phyloP scores from a whole-genome alignment of 2,797 vertebrate genomes.

The Oreochromis mossambicus region DNA sequence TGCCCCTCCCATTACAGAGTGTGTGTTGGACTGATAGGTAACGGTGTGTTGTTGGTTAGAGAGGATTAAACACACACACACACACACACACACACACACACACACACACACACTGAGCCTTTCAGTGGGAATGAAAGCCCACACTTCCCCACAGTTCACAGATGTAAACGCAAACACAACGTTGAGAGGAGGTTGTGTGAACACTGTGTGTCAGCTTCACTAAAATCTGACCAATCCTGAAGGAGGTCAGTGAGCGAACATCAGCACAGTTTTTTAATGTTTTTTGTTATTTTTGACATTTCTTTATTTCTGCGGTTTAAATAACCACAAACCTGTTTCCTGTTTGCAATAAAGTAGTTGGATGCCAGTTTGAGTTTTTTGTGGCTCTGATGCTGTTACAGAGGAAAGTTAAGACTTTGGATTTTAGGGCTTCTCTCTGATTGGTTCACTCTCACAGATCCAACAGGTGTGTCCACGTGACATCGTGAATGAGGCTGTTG shows the following conservation, averaged over 20 bases:
- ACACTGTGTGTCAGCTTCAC: fast-evolving
- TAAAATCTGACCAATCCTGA: not conserved
- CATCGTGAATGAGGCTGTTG: not conserved
- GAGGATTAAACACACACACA: conserved; percentile 16
- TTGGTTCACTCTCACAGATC: not conserved
- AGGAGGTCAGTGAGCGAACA: not conserved
- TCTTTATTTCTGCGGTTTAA: not conserved
- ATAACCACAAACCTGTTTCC: not conserved
- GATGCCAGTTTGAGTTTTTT: not conserved
- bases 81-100: not conserved
- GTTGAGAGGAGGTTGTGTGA: not conserved
- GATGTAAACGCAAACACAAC: not conserved
- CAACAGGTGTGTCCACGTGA: not conserved
- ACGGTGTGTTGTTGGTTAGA: not conserved
- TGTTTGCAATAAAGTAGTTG: not conserved
- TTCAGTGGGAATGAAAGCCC: not conserved
- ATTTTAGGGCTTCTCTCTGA: not conserved
- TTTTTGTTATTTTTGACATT: not conserved
- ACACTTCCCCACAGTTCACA: not conserved
- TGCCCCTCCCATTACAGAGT: conserved; percentile 19
- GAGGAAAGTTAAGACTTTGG: not conserved
- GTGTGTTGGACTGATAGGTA: conserved; percentile 53
- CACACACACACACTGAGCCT: not conserved
- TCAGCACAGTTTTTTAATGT: not conserved
- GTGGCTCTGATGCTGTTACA: not conserved